Conservation (phyloP, 2,113 vertebrate species). For the Perccottus glenii region DNA sequence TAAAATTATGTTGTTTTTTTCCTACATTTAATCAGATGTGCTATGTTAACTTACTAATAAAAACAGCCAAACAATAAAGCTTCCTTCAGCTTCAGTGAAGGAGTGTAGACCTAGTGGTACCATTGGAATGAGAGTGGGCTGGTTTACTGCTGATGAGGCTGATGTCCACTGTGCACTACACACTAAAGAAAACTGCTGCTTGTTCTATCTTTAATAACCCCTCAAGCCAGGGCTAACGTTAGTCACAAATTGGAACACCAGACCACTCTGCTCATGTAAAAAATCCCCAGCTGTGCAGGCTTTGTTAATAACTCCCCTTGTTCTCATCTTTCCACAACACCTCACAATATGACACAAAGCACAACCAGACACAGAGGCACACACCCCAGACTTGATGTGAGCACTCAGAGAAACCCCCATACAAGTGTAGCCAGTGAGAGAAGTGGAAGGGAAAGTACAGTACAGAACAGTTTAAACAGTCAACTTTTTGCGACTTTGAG, state of each 20-base stretch:
- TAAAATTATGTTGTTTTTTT: no score
- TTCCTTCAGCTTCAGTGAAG: background rate
- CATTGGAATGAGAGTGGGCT: background rate
- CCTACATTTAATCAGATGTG: no score
- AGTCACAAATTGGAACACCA: background rate
- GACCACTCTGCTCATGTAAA: background rate
- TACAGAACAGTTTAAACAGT: background rate
- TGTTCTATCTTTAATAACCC: background rate
- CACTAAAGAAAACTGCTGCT: background rate
- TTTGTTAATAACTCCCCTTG: background rate
- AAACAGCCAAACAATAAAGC: background rate
- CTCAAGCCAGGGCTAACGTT: no score
- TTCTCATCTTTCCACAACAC: background rate
- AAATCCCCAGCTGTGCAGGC: background rate
- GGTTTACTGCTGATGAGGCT: constrained; percentile 1
- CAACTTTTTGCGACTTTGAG: no score
- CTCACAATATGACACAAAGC: constrained; percentile 6
- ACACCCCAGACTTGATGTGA: constrained; percentile 8
- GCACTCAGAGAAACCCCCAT: constrained; percentile 15
- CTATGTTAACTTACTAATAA: background rate
- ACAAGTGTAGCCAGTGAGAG: constrained; percentile 18
- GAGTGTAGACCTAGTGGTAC: background rate
- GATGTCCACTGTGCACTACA: constrained; percentile 1
- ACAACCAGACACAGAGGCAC: background rate
- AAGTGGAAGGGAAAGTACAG: constrained; percentile 2